A percentile compares a stretch with the other conserved stretches of the same genome.
phyloP scores from a whole-genome alignment of 2,888 invertebrate genomes.

The Amiota mariae region DNA sequence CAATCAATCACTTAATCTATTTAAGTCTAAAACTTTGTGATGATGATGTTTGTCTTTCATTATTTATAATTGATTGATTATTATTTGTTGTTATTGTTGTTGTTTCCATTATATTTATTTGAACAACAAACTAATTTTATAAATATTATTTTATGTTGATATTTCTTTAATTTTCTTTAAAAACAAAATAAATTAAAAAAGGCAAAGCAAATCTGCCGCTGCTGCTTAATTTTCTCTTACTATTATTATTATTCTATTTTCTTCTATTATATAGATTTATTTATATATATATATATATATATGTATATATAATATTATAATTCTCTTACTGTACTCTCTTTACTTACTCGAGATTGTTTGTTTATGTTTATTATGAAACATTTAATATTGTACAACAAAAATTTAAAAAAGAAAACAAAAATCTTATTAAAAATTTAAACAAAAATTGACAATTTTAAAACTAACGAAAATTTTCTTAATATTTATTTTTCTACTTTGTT shows the following conservation, averaged over 20 bases:
- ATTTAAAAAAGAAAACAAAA: no score
- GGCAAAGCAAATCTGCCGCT: conserved; percentile 31
- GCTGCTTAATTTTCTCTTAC: conserved; percentile 8
- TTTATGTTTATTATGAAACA: no score
- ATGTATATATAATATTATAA: no score
- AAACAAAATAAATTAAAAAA: conserved; percentile 31
- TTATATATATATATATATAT: no score
- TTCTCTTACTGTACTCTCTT: no score
- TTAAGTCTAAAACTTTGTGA: neutral
- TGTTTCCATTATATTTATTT: conserved; percentile 47
- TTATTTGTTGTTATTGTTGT: conserved; percentile 56
- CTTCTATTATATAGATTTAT: no score
- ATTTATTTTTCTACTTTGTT: conserved; percentile 54
- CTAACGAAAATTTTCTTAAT: conserved; percentile 9
- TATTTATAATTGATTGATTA: conserved; percentile 47
- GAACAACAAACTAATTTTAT: conserved; percentile 46
- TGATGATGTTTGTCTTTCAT: neutral
- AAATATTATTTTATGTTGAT: conserved; percentile 30
- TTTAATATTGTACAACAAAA: neutral
- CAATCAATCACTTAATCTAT: neutral
- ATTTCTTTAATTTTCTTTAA: conserved; percentile 36
- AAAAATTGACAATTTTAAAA: conserved; percentile 1
- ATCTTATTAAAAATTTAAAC: neutral
- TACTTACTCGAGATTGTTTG: no score
- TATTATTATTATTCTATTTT: conserved; percentile 1